Evolutionary conservation across 2,888 invertebrate species (phyloP).

Genomic region (Drosophila meridiana): DNA sequence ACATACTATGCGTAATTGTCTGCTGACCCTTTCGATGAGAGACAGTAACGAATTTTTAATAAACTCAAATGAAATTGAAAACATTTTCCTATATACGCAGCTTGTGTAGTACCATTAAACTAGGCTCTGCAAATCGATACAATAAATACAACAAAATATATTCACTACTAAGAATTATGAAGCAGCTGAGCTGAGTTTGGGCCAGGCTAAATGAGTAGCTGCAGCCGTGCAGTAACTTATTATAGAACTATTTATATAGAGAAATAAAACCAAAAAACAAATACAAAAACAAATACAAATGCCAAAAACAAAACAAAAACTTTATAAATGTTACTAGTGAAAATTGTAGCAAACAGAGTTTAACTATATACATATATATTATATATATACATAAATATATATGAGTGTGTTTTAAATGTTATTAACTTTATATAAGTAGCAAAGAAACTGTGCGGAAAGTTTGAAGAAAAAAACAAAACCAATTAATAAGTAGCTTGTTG

Average conservation of each 20-base stretch:
- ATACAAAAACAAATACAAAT: conserved; percentile 36
- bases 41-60: conserved; percentile 60
- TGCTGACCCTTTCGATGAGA: conserved; percentile 16
- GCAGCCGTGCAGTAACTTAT: conserved; percentile 22
- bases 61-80: conserved; percentile 1
- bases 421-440: conserved; percentile 57
- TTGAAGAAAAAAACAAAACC: conserved; percentile 18
- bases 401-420: conserved; percentile 78
- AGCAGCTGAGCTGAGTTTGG: conserved; percentile 25
- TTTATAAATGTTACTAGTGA: conserved; percentile 76
- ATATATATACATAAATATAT: conserved; percentile 39
- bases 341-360: conserved; percentile 68
- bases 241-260: conserved; percentile 38
- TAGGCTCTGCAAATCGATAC: conserved; percentile 53
- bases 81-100: conserved; percentile 50
- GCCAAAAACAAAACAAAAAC: conserved; percentile 46
- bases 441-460: conserved; percentile 30
- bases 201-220: conserved; percentile 8
- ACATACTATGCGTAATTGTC: conserved; percentile 30
- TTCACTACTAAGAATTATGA: conserved; percentile 25
- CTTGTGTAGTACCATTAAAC: conserved; percentile 53
- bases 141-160: conserved; percentile 40
- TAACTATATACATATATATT: conserved; percentile 51
- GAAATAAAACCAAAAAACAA: conserved; percentile 36
- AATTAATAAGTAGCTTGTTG: conserved; percentile 69